These are phyloP conservation scores for Elgaria multicarinata DNA, from an alignment of 2,113 vertebrate species.

Conservation along the genomic window DNA sequence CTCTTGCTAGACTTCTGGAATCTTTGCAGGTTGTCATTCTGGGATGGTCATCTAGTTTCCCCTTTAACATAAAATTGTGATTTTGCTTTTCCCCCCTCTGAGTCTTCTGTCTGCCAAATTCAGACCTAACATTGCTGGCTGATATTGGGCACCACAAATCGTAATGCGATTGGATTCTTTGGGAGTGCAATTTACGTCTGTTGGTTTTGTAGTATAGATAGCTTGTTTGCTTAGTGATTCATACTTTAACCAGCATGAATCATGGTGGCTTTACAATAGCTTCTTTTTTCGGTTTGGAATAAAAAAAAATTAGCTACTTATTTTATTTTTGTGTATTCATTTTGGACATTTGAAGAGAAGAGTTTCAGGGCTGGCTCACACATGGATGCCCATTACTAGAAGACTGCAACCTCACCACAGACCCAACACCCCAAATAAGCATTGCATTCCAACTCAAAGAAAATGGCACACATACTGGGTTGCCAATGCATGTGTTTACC, in stretches of 20 bases:
- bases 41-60: neutral
- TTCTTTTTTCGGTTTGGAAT: slow-evolving; percentile 22
- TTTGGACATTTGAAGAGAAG: neutral
- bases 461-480: neutral
- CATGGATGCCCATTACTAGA: neutral
- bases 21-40: neutral
- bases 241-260: slow-evolving; percentile 68
- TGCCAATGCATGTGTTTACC: neutral
- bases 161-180: neutral
- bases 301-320: neutral
- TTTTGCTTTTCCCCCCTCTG: neutral
- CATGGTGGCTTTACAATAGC: slow-evolving; percentile 37
- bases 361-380: neutral
- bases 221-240: slow-evolving; percentile 59
- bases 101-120: slow-evolving; percentile 29
- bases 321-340: neutral
- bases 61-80: neutral
- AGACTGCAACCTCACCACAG: neutral
- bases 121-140: slow-evolving; percentile 7
- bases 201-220: slow-evolving; percentile 27
- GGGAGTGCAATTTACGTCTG: neutral
- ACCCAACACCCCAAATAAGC: neutral
- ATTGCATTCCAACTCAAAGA: neutral
- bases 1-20: neutral
- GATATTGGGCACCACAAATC: neutral